phyloP scores from a whole-genome alignment of 2,888 invertebrate species.

The Acronicta leporina region DNA sequence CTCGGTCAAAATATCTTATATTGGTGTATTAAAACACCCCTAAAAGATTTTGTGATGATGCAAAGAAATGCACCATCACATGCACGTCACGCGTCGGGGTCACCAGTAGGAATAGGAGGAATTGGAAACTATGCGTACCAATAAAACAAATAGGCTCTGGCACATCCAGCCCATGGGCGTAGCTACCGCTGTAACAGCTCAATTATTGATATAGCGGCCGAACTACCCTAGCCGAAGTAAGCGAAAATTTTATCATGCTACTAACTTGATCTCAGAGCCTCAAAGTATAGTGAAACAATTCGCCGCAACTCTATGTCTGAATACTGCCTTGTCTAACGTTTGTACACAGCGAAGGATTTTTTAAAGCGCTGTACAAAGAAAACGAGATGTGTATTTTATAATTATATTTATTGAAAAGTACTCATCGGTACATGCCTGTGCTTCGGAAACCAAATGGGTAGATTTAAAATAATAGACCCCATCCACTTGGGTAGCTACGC shows the following conservation, averaged over 20 bases:
- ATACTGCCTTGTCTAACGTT: background rate
- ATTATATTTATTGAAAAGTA: too few species aligned
- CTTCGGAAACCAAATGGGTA: too few species aligned
- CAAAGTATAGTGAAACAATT: background rate
- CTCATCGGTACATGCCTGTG: too few species aligned
- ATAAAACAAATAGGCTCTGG: background rate
- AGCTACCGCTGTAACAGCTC: background rate
- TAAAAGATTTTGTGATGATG: background rate
- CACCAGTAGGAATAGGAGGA: constrained; percentile 2
- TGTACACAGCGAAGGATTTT: background rate
- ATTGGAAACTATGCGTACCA: background rate
- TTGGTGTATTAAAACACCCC: background rate
- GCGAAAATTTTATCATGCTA: background rate
- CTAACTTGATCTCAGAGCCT: background rate
- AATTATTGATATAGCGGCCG: background rate
- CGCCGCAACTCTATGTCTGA: background rate
- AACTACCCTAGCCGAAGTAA: background rate
- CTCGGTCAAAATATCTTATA: background rate
- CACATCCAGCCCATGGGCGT: background rate
- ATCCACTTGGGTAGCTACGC: background rate
- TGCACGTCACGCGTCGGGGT: background rate
- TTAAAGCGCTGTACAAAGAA: too few species aligned
- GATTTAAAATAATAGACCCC: too few species aligned
- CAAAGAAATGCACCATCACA: constrained; percentile 2
- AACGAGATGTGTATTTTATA: too few species aligned